phyloP scores from a whole-genome alignment of 2,888 invertebrate genomes.

The Augiades crinisus region DNA sequence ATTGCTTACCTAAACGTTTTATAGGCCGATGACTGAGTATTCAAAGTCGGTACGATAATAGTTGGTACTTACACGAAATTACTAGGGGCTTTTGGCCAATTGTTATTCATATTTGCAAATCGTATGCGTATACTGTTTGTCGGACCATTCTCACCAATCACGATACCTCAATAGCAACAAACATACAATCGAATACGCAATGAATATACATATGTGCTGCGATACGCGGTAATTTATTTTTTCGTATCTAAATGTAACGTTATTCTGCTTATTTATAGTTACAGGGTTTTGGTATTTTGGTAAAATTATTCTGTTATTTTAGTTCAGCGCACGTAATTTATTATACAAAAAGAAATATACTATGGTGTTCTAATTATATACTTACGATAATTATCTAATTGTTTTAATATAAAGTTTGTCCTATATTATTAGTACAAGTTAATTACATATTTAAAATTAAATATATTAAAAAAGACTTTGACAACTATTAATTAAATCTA shows the following conservation, averaged over 20 bases:
- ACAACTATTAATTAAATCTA: no score
- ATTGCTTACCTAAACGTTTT: slow-evolving; percentile 6
- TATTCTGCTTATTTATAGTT: slow-evolving; percentile 1
- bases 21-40: slow-evolving; percentile 14
- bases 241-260: slow-evolving; percentile 5
- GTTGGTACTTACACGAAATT: background rate
- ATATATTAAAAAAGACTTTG: no score
- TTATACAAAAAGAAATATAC: no score
- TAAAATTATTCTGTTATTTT: background rate
- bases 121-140: slow-evolving; percentile 54
- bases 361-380: no score
- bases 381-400: no score
- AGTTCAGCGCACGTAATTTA: no score
- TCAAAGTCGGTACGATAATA: slow-evolving; percentile 5
- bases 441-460: no score
- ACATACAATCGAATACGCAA: slow-evolving; percentile 35
- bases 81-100: slow-evolving; percentile 31
- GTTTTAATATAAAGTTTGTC: no score
- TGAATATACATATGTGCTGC: slow-evolving; percentile 39
- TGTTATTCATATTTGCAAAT: slow-evolving; percentile 61
- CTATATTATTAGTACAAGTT: no score
- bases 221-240: slow-evolving; percentile 5
- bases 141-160: slow-evolving; percentile 50
- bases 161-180: slow-evolving; percentile 42
- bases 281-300: background rate